phyloP scores from a whole-genome alignment of 2,888 invertebrate species.

The Camponotus fellah region DNA sequence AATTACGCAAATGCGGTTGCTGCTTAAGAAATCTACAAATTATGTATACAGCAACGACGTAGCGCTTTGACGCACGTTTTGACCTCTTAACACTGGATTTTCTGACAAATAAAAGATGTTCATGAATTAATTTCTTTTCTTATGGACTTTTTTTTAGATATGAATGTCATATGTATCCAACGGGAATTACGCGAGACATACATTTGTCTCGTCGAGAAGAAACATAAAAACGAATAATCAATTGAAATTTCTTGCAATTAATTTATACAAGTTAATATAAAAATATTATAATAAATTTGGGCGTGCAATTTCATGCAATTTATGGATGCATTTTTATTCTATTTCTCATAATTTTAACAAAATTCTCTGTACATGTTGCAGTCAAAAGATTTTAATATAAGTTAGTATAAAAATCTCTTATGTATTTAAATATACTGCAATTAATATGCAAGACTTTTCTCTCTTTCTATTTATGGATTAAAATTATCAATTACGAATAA shows the following conservation, averaged over 20 bases:
- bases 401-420: neutral
- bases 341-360: neutral
- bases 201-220: neutral
- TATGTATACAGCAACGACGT: conserved; percentile 47
- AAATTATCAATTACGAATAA: neutral
- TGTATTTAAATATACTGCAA: neutral
- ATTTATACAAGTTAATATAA: neutral
- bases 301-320: too few species aligned
- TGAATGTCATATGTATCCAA: neutral
- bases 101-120: neutral
- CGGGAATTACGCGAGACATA: neutral
- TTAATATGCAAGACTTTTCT: neutral
- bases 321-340: neutral
- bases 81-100: conserved; percentile 15
- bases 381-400: neutral
- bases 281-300: neutral
- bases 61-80: conserved; percentile 50
- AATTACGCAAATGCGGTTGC: conserved; percentile 69
- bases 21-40: conserved; percentile 72
- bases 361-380: neutral
- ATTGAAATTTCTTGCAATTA: neutral
- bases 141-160: neutral
- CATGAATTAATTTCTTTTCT: conserved; percentile 5
- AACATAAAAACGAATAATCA: neutral
- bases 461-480: neutral